phyloP scores from a whole-genome alignment of 2,113 vertebrate genomes.

The Lepisosteus osseus region DNA sequence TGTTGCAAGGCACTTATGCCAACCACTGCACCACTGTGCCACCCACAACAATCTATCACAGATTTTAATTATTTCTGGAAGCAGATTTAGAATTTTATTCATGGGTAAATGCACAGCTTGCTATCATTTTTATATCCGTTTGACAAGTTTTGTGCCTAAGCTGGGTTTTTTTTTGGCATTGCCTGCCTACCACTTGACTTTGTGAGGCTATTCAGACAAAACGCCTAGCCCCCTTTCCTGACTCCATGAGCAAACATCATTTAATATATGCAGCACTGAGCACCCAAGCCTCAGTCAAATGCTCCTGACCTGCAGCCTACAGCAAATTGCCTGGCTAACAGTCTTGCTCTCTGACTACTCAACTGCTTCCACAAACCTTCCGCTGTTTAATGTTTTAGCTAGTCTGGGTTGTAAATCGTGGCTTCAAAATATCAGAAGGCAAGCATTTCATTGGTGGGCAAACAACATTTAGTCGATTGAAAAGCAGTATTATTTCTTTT shows the following conservation, averaged over 20 bases:
- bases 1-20: too few relatives aligned
- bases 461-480: too few relatives aligned
- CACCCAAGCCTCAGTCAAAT: background rate
- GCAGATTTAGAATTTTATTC: too few relatives aligned
- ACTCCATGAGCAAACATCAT: conserved; percentile 7
- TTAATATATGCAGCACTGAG: background rate
- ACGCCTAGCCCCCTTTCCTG: background rate
- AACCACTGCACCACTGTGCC: too few relatives aligned
- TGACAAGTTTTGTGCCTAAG: background rate
- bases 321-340: background rate
- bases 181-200: background rate
- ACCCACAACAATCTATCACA: too few relatives aligned
- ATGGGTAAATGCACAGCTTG: too few relatives aligned
- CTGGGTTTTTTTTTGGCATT: background rate
- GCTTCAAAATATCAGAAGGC: background rate
- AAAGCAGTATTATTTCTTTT: too few relatives aligned
- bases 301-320: background rate
- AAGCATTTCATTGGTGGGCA: too few relatives aligned
- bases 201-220: background rate
- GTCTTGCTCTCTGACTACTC: background rate
- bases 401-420: background rate
- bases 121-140: background rate
- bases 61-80: too few relatives aligned
- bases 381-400: background rate
- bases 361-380: background rate